phyloP scores from a whole-genome alignment of 2,113 vertebrate genomes.

The Ascaphus truei region DNA sequence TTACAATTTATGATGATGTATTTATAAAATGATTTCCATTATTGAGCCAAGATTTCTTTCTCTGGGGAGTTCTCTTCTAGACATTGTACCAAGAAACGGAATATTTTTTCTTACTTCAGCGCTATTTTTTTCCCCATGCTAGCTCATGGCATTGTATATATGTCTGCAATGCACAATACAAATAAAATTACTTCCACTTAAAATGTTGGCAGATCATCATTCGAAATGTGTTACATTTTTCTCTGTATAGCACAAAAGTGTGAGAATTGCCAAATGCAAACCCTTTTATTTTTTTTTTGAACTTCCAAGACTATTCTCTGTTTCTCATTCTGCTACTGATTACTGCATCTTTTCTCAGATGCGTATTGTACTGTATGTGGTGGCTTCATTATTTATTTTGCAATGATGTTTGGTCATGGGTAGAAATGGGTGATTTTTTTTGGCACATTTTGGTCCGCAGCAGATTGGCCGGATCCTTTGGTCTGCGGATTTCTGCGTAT shows the following conservation, averaged over 20 bases:
- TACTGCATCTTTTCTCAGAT: background rate
- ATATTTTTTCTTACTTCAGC: background rate
- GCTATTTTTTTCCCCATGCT: background rate
- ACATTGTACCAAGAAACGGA: conserved; percentile 5
- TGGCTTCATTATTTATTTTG: background rate
- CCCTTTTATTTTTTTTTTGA: no score
- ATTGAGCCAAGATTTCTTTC: conserved; percentile 27
- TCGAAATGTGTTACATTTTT: no score
- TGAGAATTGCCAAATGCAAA: background rate
- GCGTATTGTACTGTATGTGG: background rate
- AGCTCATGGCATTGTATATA: conserved; percentile 10
- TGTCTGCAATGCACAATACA: background rate
- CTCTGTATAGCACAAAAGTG: background rate
- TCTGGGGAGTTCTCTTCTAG: conserved; percentile 12
- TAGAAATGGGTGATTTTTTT: no score
- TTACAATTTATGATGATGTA: conserved; percentile 34
- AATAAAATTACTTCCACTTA: background rate
- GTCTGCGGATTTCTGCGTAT: no score
- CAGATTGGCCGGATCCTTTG: no score
- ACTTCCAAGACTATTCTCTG: background rate
- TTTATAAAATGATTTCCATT: conserved; percentile 37
- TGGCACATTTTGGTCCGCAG: no score
- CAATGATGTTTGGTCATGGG: background rate
- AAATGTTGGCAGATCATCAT: background rate
- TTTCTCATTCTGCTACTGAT: background rate